Percentiles rank a stretch among this genome's conserved stretches.
These are phyloP conservation scores for Benthosema pterotum DNA, from an alignment of 2,797 vertebrate species.

Conservation along the genomic window DNA sequence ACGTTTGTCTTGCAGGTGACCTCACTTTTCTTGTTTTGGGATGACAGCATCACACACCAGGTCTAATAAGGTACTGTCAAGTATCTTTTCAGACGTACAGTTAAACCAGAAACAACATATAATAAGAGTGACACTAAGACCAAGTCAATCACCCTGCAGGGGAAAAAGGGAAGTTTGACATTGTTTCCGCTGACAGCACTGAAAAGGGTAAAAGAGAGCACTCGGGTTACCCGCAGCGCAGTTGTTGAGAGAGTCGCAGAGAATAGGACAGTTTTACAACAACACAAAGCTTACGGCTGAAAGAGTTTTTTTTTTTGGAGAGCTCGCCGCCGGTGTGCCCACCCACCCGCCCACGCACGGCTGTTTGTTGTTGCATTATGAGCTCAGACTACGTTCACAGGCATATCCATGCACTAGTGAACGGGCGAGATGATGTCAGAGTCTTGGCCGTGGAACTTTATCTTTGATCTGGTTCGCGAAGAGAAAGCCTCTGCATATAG, in stretches of 20 bases:
- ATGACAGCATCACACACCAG: conserved; percentile 15
- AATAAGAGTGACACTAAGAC: conserved; percentile 42
- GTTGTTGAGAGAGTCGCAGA: conserved; percentile 61
- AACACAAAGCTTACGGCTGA: conserved; percentile 38
- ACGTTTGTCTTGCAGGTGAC: conserved; percentile 20
- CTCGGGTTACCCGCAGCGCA: conserved; percentile 53
- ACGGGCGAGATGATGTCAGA: no score
- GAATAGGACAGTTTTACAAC: conserved; percentile 48
- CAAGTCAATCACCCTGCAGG: conserved; percentile 37
- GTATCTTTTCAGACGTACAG: conserved; percentile 50
- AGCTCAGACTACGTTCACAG: no score
- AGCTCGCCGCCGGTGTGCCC: conserved; percentile 17
- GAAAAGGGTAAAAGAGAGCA: conserved; percentile 64
- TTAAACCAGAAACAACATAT: conserved; percentile 42
- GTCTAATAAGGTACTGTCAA: conserved; percentile 50
- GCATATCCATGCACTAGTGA: no score
- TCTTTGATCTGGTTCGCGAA: conserved; percentile 24
- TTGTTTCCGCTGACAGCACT: conserved; percentile 61
- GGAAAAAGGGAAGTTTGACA: conserved; percentile 44
- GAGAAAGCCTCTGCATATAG: neutral
- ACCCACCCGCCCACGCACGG: conserved; percentile 1
- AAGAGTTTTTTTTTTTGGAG: conserved; percentile 19
- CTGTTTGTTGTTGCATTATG: no score
- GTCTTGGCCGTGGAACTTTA: conserved; percentile 15
- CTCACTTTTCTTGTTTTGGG: conserved; percentile 22